phyloP scores from a whole-genome alignment of 1,140 invertebrate genomes.

The Brachionus manjavacas region DNA sequence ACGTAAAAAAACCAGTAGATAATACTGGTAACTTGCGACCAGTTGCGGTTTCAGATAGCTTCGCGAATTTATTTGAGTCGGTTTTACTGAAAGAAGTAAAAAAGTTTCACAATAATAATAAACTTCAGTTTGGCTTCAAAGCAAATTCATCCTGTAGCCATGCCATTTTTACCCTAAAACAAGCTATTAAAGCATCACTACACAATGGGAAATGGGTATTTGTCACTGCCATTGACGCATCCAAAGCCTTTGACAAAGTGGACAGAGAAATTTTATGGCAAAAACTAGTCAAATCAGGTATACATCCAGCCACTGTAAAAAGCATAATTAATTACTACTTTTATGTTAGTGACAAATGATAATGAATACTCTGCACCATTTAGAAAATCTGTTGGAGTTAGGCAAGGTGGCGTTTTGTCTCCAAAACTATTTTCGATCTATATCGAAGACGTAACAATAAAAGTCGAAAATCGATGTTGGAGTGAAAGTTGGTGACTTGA shows the following conservation, averaged over 20 bases:
- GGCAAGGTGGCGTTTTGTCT: neutral
- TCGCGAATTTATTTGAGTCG: too few species aligned
- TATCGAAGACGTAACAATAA: neutral
- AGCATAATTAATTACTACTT: neutral
- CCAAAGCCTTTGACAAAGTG: neutral
- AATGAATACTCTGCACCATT: neutral
- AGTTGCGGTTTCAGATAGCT: too few species aligned
- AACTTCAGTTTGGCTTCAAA: neutral
- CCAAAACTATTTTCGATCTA: constrained; percentile 2
- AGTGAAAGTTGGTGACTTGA: neutral
- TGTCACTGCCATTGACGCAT: neutral
- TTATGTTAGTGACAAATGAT: neutral
- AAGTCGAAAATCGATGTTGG: neutral
- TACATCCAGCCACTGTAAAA: neutral
- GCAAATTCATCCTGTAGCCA: neutral
- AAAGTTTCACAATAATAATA: neutral
- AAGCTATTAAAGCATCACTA: neutral
- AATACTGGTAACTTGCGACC: neutral
- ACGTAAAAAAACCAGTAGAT: neutral
- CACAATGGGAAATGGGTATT: neutral
- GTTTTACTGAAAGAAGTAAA: neutral
- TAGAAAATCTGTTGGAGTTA: neutral
- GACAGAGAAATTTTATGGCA: neutral
- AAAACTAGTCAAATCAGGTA: neutral
- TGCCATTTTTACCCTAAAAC: neutral